phyloP scores from a whole-genome alignment of 2,113 vertebrate species.

The Alligator sinensis region DNA sequence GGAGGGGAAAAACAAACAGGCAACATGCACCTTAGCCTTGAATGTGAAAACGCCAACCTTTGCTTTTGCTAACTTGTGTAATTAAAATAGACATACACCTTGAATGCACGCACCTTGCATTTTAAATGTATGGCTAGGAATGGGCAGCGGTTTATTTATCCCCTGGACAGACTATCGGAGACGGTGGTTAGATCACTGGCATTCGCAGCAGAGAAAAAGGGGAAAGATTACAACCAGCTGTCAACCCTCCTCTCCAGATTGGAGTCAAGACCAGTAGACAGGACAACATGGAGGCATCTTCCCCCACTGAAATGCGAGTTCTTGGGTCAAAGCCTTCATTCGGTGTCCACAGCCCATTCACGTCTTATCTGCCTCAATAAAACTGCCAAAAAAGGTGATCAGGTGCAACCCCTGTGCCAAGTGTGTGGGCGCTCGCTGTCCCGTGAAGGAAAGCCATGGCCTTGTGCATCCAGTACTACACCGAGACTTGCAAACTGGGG shows the following conservation, averaged over 20 bases:
- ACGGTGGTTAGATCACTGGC: not conserved
- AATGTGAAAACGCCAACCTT: not conserved
- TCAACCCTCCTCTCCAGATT: not conserved
- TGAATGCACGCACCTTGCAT: not conserved
- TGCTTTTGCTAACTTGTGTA: not conserved
- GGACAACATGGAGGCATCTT: not conserved
- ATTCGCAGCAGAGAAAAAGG: not conserved
- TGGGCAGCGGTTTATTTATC: not conserved
- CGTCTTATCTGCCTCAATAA: not conserved
- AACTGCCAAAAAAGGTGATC: not conserved
- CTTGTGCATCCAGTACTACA: too few species aligned
- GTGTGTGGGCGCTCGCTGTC: too few species aligned
- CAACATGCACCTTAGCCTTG: rapidly evolving
- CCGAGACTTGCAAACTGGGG: too few species aligned
- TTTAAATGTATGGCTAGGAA: not conserved
- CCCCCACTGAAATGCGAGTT: not conserved
- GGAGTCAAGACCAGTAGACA: not conserved
- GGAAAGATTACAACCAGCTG: not conserved
- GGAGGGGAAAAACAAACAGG: not conserved
- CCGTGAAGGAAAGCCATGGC: not conserved
- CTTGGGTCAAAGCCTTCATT: not conserved
- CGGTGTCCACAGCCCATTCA: not conserved
- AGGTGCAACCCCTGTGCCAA: not conserved
- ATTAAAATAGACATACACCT: not conserved
- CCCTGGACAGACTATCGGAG: not conserved